Conservation (phyloP, 2,113 vertebrate species). For the Danio rerio region DNA sequence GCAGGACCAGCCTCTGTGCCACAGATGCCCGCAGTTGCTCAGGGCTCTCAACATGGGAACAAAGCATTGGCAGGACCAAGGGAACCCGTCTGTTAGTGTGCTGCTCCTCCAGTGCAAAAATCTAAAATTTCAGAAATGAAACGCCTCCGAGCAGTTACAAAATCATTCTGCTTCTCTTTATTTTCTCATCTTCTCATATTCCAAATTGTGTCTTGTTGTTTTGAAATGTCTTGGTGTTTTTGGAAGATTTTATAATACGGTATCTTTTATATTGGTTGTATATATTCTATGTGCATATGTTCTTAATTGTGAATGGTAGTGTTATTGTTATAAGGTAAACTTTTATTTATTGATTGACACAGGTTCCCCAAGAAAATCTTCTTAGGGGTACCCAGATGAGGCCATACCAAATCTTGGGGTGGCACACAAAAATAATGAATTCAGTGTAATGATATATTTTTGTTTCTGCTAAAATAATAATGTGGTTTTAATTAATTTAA, state of each 20-base stretch:
- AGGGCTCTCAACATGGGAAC: conserved; percentile 67
- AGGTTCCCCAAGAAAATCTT: too few species aligned
- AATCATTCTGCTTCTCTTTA: conserved; percentile 27
- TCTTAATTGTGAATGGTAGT: too few species aligned
- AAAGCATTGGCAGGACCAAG: conserved; percentile 62
- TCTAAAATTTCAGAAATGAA: conserved; percentile 25
- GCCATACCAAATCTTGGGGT: too few species aligned
- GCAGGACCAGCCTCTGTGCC: conserved; percentile 73
- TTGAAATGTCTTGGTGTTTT: conserved; percentile 8
- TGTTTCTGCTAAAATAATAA: too few species aligned
- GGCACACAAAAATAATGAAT: too few species aligned
- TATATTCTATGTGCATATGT: too few species aligned
- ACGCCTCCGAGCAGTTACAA: conserved; percentile 12
- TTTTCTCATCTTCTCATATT: not conserved
- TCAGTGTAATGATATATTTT: too few species aligned
- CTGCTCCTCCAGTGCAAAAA: conserved; percentile 17
- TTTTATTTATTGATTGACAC: too few species aligned
- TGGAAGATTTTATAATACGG: conserved; percentile 1
- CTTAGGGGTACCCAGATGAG: too few species aligned
- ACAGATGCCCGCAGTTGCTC: conserved; percentile 67
- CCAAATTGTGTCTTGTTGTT: conserved; percentile 12
- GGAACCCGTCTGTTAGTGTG: conserved; percentile 63
- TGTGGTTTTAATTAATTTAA: too few species aligned
- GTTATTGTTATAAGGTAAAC: too few species aligned
- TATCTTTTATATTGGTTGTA: not conserved